Evolutionary conservation across 2,797 vertebrate genomes (phyloP), one percentile per base, ranked within the genome.

Genomic region (Carduelis carduelis): DNA sequence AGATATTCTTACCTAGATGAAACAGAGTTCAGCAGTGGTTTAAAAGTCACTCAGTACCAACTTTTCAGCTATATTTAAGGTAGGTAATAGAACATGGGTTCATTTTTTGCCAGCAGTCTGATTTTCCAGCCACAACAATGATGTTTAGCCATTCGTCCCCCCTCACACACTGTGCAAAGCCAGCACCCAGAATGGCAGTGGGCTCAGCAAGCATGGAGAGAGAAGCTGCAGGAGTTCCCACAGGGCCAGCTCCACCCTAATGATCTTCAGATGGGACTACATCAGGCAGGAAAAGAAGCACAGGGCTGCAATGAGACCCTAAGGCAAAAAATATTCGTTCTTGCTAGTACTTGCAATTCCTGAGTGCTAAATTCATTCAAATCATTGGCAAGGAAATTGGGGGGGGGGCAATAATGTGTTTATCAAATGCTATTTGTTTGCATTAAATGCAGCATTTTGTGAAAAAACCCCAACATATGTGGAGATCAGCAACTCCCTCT

Each of bases 161-260:
- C 13, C 19, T 35, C 60, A 75, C 0, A 1, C 24, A 11, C 14
- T 3, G 14, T 1, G 1, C 28, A 78, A 83, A 46, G 60, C 20
- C 55, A 79, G 32, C 5, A 43, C 32, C 14, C 7, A 57, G 43
- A 66, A 66, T 1, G 2, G 19, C 66, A 70, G 11, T 0, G 5
- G 35, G 28, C 21, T 2, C 4, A 79, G 20, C 63, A 0, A 34
- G 22, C 2, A 0, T 0, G 1, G 44, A 70, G 32, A 53, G 8
- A 34, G n/a, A 76, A 69, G 37, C 52, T 80, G 32, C 32, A 44
- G 20, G 56, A 49, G 13, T 20, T 80, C 57, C 56, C 50, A 32
- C 11, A 28, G 34, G 17, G 39, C 24, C 49, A 64, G 41, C 32
- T 87, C 34, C 15, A 26, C 24, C 64, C 41, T 35, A 35, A 34